phyloP scores from a whole-genome alignment of 2,888 invertebrate species.

The Latrodectus elegans region DNA sequence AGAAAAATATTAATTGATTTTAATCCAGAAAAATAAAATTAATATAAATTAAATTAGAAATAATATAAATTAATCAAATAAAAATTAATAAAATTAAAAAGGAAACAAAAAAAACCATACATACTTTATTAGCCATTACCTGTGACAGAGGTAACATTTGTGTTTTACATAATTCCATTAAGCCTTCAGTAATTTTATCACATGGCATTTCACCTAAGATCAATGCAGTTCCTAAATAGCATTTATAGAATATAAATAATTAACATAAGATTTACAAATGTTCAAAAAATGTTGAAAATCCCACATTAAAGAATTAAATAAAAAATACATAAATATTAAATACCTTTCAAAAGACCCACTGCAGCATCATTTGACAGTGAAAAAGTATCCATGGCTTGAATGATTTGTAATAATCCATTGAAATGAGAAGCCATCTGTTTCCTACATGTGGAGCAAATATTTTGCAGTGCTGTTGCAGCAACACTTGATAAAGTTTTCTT shows the following conservation, averaged over 20 bases:
- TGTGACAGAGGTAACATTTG: constrained; percentile 59
- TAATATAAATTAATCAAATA: no score
- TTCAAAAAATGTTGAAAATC: no score
- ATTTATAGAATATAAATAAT: background rate
- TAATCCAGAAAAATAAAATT: no score
- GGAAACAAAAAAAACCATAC: background rate
- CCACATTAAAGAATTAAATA: background rate
- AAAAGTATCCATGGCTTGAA: constrained; percentile 83
- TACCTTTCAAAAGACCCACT: constrained; percentile 84
- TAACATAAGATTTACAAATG: background rate
- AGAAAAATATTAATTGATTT: no score
- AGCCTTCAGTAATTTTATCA: constrained; percentile 72
- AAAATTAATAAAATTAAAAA: background rate
- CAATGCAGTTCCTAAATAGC: constrained; percentile 79
- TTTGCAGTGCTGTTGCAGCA: constrained; percentile 89
- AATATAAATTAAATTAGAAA: no score
- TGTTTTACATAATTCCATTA: constrained; percentile 63
- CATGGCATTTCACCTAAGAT: constrained; percentile 80
- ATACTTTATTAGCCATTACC: constrained; percentile 18
- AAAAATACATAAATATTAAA: background rate
- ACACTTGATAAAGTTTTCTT: constrained; percentile 85
- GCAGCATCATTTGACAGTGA: constrained; percentile 85
- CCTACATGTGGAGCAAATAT: constrained; percentile 88
- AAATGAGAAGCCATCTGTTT: constrained; percentile 85
- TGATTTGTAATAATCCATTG: constrained; percentile 82